These are phyloP conservation scores for Pachypeltis micranthus DNA, from an alignment of 1,140 invertebrate genomes.

Conservation along the genomic window DNA sequence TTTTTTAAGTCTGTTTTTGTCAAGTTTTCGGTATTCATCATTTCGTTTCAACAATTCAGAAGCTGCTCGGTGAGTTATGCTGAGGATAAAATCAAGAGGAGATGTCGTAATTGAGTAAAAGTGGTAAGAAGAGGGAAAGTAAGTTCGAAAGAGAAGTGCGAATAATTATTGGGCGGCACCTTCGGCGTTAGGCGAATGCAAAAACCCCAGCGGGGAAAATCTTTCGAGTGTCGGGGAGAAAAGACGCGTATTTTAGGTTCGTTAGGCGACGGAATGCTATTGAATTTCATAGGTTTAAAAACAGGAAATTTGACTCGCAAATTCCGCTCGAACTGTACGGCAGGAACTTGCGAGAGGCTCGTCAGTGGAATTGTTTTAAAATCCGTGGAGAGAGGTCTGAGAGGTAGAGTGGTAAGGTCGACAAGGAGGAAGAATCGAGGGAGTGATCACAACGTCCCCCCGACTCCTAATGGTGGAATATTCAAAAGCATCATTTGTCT, in stretches of 20 bases:
- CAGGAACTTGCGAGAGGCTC: neutral
- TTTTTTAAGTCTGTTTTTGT: too few species aligned
- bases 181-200: neutral
- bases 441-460: neutral
- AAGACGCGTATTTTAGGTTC: neutral
- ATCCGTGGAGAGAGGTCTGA: neutral
- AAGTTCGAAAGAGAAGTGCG: neutral
- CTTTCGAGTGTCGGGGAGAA: neutral
- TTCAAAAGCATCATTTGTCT: constrained; percentile 9
- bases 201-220: neutral
- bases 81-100: too few species aligned
- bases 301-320: constrained; percentile 9
- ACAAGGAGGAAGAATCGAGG: neutral
- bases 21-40: too few species aligned
- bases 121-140: too few species aligned
- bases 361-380: neutral
- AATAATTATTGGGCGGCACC: neutral
- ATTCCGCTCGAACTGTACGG: neutral
- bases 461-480: constrained; percentile 1
- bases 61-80: too few species aligned
- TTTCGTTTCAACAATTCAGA: too few species aligned
- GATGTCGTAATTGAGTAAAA: too few species aligned
- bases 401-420: neutral
- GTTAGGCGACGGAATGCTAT: neutral
- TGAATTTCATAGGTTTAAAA: constrained; percentile 7